phyloP scores from a whole-genome alignment of 2,113 vertebrate genomes.

The Zonotrichia leucophrys region DNA sequence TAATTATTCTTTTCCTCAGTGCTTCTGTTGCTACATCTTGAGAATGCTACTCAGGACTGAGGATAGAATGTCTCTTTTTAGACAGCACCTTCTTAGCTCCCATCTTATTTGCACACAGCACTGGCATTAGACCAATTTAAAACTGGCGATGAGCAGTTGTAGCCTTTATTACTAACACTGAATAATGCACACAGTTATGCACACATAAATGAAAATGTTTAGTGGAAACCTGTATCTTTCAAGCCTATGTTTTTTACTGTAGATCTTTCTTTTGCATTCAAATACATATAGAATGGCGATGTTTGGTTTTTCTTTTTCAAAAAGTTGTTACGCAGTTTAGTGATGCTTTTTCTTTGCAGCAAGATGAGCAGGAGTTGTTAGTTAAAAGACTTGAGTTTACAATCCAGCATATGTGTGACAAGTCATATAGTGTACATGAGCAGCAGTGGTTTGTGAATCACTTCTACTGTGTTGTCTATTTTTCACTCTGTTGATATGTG shows the following conservation, averaged over 20 bases:
- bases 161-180: background rate
- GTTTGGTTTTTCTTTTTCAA: background rate
- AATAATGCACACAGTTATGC: background rate
- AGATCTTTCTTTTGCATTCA: background rate
- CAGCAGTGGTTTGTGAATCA: background rate
- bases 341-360: background rate
- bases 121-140: background rate
- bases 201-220: background rate
- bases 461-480: background rate
- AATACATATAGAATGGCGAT: background rate
- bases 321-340: background rate
- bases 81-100: background rate
- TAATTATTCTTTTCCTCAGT: background rate
- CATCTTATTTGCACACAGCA: background rate
- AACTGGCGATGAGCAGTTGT: background rate
- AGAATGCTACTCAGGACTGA: background rate
- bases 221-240: background rate
- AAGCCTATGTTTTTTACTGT: background rate
- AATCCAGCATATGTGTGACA: background rate
- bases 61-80: background rate
- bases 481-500: background rate
- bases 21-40: conserved; percentile 14
- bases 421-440: background rate
- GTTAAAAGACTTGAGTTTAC: background rate
- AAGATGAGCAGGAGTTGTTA: background rate